Base-by-base conservation (phyloP, 2,113 vertebrate species). In the Notiomystis cincta region DNA sequence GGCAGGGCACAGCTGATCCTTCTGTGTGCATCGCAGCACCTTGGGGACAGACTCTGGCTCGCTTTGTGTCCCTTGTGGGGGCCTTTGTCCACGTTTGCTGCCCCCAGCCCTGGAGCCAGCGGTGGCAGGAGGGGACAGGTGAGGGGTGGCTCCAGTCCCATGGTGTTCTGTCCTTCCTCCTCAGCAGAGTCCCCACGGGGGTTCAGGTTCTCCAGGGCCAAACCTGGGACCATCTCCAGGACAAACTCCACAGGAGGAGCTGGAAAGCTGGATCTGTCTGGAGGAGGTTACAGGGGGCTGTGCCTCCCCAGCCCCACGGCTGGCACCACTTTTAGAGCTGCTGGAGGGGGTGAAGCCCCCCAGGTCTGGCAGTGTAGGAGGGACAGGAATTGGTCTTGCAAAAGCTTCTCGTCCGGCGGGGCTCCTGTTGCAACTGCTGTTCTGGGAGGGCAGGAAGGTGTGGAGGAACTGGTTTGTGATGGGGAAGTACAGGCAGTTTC, bases 11-110 rank as follows among this genome's bases (percentile, higher is more conserved):
- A 9, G 42, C 57, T 9, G 24, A 24, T 15, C 22, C n/a, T 40
- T 48, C 40, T 1, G 2, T 30, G 44, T 0, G 5, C 21, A 30
- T 80, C 66, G 17, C 0, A 0, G 54, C 15, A 8, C 42, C 40
- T 17, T 1, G 5, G 35, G 42, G 44, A 35, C 21, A 2, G 23
- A 3, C 20, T n/a, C 33, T 72, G 66, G 19, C 44, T 76, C 6
- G 0, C 0, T 10, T 47, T 4, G 0, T 44, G 38, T 58, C 1
- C 2, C 15, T 5, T 15, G 11, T 7, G 53, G 65, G 16, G 30
- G 10, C 5, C 17, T 53, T 17, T 22, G 11, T 30, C 76, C 7
- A 3, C 9, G 2, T 70, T 38, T 50, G 22, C 37, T 72, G 15
- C 6, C 31, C 25, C 17, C 37, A 27, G 48, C 65, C 30, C 37